These are phyloP conservation scores for Rhodophaea formosa DNA, from an alignment of 2,888 invertebrate genomes.

Conservation along the genomic window DNA sequence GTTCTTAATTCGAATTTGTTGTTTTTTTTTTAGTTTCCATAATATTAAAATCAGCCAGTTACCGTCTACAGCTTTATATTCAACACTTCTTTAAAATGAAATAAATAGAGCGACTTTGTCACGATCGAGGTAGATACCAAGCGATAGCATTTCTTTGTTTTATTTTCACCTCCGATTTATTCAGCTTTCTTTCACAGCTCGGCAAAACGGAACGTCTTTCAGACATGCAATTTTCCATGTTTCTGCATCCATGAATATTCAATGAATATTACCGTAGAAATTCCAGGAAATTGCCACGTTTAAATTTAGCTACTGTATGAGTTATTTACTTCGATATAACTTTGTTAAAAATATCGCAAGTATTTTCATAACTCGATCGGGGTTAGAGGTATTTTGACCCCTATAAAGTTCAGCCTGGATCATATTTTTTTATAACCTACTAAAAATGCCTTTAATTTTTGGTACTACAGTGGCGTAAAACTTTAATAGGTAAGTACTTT, in stretches of 20 bases:
- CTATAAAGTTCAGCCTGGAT: no score
- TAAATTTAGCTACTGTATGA: neutral
- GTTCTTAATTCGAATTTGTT: no score
- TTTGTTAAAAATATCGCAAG: neutral
- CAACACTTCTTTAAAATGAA: neutral
- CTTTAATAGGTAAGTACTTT: no score
- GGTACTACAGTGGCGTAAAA: no score
- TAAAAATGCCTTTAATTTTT: no score
- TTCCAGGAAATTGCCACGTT: slow-evolving; percentile 1
- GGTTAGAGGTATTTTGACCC: no score
- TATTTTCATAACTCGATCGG: no score
- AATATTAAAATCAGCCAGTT: no score
- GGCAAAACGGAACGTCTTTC: slow-evolving; percentile 9
- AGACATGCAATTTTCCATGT: slow-evolving; percentile 16
- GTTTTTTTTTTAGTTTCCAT: no score
- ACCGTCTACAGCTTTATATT: no score
- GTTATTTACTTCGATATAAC: neutral
- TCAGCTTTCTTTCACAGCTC: slow-evolving; percentile 11
- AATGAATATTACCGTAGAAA: neutral
- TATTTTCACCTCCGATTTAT: slow-evolving; percentile 13
- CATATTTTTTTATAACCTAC: no score
- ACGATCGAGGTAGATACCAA: neutral
- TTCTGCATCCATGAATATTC: slow-evolving; percentile 12
- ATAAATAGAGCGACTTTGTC: neutral
- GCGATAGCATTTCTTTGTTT: slow-evolving; percentile 2